A percentile compares a stretch with the other conserved stretches of the same genome.
These are phyloP conservation scores for Microcebus jonahi DNA, from an alignment of 2,113 vertebrate species.

Conservation along the genomic window DNA sequence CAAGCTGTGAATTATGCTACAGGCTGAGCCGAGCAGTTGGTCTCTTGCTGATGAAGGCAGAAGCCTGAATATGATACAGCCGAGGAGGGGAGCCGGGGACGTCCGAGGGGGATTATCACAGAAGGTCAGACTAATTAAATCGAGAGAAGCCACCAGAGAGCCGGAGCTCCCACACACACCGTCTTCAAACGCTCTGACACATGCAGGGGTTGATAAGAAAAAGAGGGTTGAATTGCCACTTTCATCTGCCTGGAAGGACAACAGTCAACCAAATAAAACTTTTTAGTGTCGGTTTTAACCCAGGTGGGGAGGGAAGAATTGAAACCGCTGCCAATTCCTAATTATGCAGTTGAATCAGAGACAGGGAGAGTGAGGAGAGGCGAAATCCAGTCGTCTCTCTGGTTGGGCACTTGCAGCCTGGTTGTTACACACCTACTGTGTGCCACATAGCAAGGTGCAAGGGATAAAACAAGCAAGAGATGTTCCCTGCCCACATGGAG, in stretches of 20 bases:
- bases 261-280: constrained; percentile 71
- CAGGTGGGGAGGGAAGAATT: constrained; percentile 27
- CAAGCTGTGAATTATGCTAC: constrained; percentile 80
- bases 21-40: constrained; percentile 80
- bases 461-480: not conserved
- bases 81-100: constrained; percentile 57
- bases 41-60: constrained; percentile 81
- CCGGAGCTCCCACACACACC: constrained; percentile 76
- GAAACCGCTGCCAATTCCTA: constrained; percentile 10
- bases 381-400: not conserved
- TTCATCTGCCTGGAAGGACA: constrained; percentile 80
- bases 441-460: not conserved
- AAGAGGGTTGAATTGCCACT: constrained; percentile 78
- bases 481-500: not conserved
- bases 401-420: not conserved
- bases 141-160: constrained; percentile 84
- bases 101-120: constrained; percentile 73
- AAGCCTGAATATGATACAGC: constrained; percentile 78
- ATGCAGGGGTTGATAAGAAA: constrained; percentile 77
- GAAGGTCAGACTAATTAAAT: constrained; percentile 87
- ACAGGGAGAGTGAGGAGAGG: not conserved
- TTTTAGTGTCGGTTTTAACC: constrained; percentile 55
- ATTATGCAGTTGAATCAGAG: not conserved
- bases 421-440: not conserved
- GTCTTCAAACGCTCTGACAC: constrained; percentile 83